A percentile compares a stretch with the other conserved stretches of the same genome.
phyloP scores from a whole-genome alignment of 2,797 vertebrate genomes.

The Malurus splendens region DNA sequence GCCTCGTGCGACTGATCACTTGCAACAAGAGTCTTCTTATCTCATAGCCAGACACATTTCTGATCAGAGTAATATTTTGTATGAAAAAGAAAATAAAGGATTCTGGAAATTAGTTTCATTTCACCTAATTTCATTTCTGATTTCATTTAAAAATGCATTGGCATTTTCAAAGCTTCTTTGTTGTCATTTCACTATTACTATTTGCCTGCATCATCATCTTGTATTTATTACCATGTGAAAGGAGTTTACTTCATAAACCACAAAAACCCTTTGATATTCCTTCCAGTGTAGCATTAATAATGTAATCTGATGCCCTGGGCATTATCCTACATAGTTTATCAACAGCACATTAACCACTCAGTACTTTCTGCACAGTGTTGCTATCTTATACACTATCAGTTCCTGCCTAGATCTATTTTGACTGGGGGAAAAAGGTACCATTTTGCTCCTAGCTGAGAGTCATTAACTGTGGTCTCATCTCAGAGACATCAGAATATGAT shows the following conservation, averaged over 20 bases:
- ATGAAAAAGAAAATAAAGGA: background rate
- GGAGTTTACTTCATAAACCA: conserved; percentile 58
- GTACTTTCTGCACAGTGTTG: background rate
- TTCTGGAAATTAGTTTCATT: background rate
- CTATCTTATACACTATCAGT: background rate
- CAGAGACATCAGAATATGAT: background rate
- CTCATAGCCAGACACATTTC: background rate
- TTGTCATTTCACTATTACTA: conserved; percentile 42
- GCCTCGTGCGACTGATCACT: background rate
- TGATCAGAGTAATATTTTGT: background rate
- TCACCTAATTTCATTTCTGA: background rate
- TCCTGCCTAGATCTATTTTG: background rate
- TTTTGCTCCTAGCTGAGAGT: background rate
- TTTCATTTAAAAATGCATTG: background rate
- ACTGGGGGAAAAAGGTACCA: background rate
- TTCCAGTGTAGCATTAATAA: conserved; percentile 51
- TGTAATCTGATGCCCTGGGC: conserved; percentile 10
- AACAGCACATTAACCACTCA: conserved; percentile 35
- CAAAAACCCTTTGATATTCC: conserved; percentile 45
- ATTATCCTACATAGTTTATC: conserved; percentile 37
- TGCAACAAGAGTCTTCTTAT: background rate
- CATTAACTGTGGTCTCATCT: background rate
- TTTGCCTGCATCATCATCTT: conserved; percentile 37
- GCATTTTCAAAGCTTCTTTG: background rate
- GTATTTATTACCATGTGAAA: conserved; percentile 55